Base-by-base conservation (phyloP, 2,888 invertebrate genomes). In the Drosophila quinaria region DNA sequence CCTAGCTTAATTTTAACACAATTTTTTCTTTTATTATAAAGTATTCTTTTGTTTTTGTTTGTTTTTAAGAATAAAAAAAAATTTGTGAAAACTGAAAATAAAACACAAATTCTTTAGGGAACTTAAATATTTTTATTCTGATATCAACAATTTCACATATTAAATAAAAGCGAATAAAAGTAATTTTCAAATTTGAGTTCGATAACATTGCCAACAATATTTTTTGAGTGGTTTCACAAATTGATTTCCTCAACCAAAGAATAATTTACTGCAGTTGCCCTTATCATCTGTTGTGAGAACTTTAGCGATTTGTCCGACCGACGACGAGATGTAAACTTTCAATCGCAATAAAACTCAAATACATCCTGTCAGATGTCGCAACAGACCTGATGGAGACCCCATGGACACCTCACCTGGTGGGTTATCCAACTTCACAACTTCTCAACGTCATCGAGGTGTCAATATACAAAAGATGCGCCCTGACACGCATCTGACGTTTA, bases 401-500 rank as follows among this genome's bases (percentile, higher is more conserved):
- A 13, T 17, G 19, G 33, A n/a, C 19, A 13, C 37, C 41, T 42
- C 41, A 59, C 42, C 71, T 59, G 52, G 8, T 17, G 25, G 11
- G 9, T 29, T 35, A 22, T 15, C 31, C 52, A 50, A 33, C 58
- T 65, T 44, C 52, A 4, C 19, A 67, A 65, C 62, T 60, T 71
- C 44, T 55, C 60, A 71, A 72, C 64, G 62, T 77, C 41, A 73
- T 68, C 52, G 77, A 85, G 86, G 88, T 87, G 86, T 87, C 90
- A 85, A 72, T 75, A 67, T 82, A 87, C 88, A 89, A 89, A 83
- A 80, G 78, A 78, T 76, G 70, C 59, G 70, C 66, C 52, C 80
- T 79, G 80, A 80, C 80, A 82, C 80, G 76, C 70, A 79, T 69
- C 84, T 85, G 84, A 85, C 89, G 74, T 89, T 83, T 85, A 85